These are phyloP conservation scores for Nasonia oneida DNA, from an alignment of 2,888 invertebrate species.

Conservation along the genomic window DNA sequence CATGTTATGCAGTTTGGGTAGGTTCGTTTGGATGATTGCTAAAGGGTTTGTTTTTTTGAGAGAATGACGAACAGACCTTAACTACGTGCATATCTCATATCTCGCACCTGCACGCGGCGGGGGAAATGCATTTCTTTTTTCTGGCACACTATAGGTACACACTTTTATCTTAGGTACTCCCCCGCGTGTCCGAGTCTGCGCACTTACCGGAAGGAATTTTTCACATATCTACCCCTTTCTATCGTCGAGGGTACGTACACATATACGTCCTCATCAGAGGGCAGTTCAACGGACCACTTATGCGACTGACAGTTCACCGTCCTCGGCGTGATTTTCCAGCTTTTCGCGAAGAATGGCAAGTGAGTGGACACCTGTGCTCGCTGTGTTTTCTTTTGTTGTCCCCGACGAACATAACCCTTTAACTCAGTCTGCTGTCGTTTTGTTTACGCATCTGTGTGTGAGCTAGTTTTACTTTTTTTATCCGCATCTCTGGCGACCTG, in stretches of 20 bases:
- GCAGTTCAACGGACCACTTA: constrained; percentile 4
- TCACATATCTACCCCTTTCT: neutral
- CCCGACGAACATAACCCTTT: constrained; percentile 29
- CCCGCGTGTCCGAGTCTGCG: neutral
- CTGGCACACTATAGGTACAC: neutral
- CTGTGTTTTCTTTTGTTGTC: neutral
- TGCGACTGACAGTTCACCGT: neutral
- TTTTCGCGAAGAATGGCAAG: constrained; percentile 41
- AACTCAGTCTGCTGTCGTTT: neutral
- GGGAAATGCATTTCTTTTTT: neutral
- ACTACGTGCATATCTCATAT: neutral
- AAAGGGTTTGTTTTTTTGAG: neutral
- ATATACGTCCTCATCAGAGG: neutral
- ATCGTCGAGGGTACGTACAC: neutral
- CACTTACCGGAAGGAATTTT: neutral
- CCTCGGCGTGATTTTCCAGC: neutral
- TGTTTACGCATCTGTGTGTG: constrained; percentile 6
- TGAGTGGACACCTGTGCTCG: neutral
- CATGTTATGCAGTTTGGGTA: neutral
- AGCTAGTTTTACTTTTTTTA: neutral
- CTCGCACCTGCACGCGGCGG: neutral
- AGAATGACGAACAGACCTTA: neutral
- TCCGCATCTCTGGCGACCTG: neutral
- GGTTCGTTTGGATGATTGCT: neutral
- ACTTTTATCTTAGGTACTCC: no score